Base-by-base conservation (phyloP, 1,140 invertebrate genomes). In the Hermatobates lingyangjiaoensis region DNA sequence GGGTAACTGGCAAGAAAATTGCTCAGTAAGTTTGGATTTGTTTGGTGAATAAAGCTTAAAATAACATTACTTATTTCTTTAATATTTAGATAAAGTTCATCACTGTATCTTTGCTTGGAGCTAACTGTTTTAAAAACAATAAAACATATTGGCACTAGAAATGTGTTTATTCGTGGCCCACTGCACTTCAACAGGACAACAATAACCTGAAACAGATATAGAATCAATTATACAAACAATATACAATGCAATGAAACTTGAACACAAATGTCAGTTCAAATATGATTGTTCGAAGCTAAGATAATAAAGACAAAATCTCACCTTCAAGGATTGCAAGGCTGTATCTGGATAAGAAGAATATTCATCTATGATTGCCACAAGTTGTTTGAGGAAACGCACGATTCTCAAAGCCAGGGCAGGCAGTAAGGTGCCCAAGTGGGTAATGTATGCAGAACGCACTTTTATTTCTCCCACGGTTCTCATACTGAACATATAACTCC, bases 401-500 rank as follows among this genome's bases (percentile, higher is more conserved):
- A 21, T 21, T 2, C 10, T 24, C 7, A 51, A 34, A 2, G 39
- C 40, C 25, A n/a, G 26, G 15, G 39, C 26, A 14, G 18, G 5
- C 2, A 51, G 44, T 12, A 51, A 15, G 4, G 27, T 21, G 20
- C 18, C 3, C 3, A 51, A 25, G 20, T 25, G 7, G 18, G n/a
- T 18, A 1, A 51, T 3, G 15, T 23, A 45, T 20, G 39, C 40
- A 14, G 18, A 14, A n/a, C 50, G 26, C 21, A 51, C 12, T 20
- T 28, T 20, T 1, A 50, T 3, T 42, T 50, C 46, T 21, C 48
- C 25, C 34, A 51, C 53, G 12, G 47, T 3, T 7, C 46, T 27
- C 49, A 54, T 51, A 21, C 48, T 51, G 23, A 46, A 23, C 3
- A 54, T 18, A 42, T 45, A 45, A 14, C 3, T 51, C 3, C 24